A percentile compares a stretch with the other conserved stretches of the same genome.
phyloP scores from a whole-genome alignment of 2,113 vertebrate species.

The Pipra filicauda region DNA sequence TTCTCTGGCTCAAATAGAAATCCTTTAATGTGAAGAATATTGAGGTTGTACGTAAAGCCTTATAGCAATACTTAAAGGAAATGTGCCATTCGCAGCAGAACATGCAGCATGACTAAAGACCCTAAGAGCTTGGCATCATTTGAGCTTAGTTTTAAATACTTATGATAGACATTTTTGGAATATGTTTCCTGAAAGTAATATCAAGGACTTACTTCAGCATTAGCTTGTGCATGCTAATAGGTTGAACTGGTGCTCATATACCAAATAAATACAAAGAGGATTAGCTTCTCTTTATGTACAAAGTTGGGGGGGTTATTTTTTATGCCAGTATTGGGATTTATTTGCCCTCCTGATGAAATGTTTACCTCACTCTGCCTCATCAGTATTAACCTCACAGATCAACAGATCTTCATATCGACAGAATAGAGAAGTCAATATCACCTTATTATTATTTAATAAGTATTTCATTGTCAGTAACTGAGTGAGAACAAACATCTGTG shows the following conservation, averaged over 20 bases:
- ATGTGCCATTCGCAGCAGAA: background rate
- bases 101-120: background rate
- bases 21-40: background rate
- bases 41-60: background rate
- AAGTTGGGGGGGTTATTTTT: background rate
- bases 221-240: background rate
- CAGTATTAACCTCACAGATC: conserved; percentile 63
- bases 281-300: background rate
- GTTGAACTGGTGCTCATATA: background rate
- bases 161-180: conserved; percentile 6
- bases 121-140: background rate
- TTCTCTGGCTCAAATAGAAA: conserved; percentile 19
- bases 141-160: conserved; percentile 39
- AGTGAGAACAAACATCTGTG: conserved; percentile 66
- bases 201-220: conserved; percentile 8
- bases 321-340: background rate
- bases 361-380: conserved; percentile 57
- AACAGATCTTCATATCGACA: conserved; percentile 71
- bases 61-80: background rate
- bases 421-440: conserved; percentile 66
- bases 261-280: conserved; percentile 12
- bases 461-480: conserved; percentile 67
- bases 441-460: conserved; percentile 76
- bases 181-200: background rate
- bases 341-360: conserved; percentile 35